Evolutionary conservation across 2,888 invertebrate species (phyloP).

Genomic region (Zhengitettix transpicula): DNA sequence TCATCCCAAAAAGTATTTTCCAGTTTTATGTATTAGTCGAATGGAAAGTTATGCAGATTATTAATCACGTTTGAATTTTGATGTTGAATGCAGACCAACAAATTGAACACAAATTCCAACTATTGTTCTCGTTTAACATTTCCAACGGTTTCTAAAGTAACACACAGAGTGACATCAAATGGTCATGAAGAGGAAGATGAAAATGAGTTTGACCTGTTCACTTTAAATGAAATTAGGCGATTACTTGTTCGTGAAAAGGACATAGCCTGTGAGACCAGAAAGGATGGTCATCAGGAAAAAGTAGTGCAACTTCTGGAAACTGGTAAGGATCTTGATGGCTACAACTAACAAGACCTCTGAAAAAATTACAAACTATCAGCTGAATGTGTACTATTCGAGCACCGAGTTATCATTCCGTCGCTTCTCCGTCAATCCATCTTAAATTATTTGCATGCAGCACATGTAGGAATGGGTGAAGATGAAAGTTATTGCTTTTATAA

Average conservation of each 20-base stretch:
- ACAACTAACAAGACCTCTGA: neutral
- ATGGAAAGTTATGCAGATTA: no score
- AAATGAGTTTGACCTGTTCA: neutral
- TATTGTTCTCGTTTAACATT: no score
- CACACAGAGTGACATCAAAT: no score
- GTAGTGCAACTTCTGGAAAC: neutral
- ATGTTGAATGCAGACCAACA: no score
- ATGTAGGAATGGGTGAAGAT: no score
- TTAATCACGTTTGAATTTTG: no score
- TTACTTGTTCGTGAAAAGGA: neutral
- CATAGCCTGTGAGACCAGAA: neutral
- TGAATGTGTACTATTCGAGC: neutral
- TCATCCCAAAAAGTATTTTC: no score
- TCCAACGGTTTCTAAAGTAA: no score
- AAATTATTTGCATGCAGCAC: constrained; percentile 14
- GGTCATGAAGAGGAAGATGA: no score
- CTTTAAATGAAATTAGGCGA: neutral
- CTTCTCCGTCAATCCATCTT: constrained; percentile 8
- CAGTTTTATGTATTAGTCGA: no score
- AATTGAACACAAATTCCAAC: no score
- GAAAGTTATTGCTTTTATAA: no score
- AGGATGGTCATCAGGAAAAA: neutral
- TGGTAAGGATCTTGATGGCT: neutral
- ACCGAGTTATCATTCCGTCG: neutral
- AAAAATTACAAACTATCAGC: neutral